Conservation (phyloP, 2,888 invertebrate genomes). For the Nomada fucata region DNA sequence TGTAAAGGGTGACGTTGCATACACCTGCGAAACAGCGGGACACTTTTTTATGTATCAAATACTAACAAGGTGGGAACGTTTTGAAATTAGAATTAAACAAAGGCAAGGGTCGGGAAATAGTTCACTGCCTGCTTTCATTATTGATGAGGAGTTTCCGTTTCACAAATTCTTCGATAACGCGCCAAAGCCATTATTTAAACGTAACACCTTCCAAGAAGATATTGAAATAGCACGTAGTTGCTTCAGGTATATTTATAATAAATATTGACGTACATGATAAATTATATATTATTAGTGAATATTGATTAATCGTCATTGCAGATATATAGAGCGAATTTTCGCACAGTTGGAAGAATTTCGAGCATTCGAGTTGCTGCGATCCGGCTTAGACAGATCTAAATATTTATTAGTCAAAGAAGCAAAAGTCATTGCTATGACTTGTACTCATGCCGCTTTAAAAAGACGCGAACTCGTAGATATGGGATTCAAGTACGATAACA, state of each 20-base stretch:
- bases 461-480: slow-evolving; percentile 97
- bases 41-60: slow-evolving; percentile 98
- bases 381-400: slow-evolving; percentile 97
- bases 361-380: slow-evolving; percentile 97
- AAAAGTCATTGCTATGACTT: slow-evolving; percentile 99
- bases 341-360: slow-evolving; percentile 98
- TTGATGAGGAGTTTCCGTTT: slow-evolving; percentile 96
- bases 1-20: slow-evolving; percentile 95
- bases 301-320: slow-evolving; percentile 69
- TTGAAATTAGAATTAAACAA: slow-evolving; percentile 87
- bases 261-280: not conserved
- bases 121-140: slow-evolving; percentile 84
- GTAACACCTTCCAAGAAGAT: slow-evolving; percentile 91
- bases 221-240: slow-evolving; percentile 96
- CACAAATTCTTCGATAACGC: slow-evolving; percentile 96
- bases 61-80: slow-evolving; percentile 96
- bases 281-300: not conserved
- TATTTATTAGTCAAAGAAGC: slow-evolving; percentile 99
- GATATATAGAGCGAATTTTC: slow-evolving; percentile 97
- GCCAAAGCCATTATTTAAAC: slow-evolving; percentile 96
- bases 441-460: slow-evolving; percentile 99
- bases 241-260: slow-evolving; percentile 86
- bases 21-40: slow-evolving; percentile 99
- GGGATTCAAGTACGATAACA: slow-evolving; percentile 99
- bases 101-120: slow-evolving; percentile 80